Conservation (phyloP, 2,888 invertebrate genomes). For the Folsomia manolachei region DNA sequence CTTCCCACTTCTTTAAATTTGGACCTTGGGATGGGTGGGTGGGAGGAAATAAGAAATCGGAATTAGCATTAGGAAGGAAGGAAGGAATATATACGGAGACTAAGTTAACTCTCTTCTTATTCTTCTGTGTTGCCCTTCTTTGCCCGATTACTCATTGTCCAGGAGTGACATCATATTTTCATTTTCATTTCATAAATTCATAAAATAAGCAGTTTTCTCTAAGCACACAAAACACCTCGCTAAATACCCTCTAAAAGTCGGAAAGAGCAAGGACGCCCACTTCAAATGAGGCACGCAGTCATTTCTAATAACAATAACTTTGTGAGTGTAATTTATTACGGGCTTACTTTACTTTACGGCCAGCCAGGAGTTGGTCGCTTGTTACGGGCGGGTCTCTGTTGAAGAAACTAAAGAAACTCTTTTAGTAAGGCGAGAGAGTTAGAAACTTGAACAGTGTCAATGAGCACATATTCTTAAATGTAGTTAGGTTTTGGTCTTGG, state of each 20-base stretch:
- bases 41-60: slow-evolving; percentile 13
- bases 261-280: slow-evolving; percentile 2
- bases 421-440: no score
- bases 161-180: slow-evolving; percentile 4
- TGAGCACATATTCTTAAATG: no score
- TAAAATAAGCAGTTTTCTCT: slow-evolving; percentile 6
- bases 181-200: slow-evolving; percentile 10
- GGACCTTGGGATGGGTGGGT: background rate
- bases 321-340: slow-evolving; percentile 13
- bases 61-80: slow-evolving; percentile 9
- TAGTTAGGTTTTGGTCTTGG: no score
- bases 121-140: slow-evolving; percentile 5
- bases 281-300: background rate
- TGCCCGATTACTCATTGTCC: slow-evolving; percentile 20
- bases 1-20: background rate
- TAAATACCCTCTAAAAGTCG: background rate
- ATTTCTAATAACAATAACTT: slow-evolving; percentile 18
- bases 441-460: no score
- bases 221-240: background rate
- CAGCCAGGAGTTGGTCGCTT: no score
- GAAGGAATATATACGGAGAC: background rate
- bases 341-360: background rate
- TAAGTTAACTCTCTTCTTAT: background rate
- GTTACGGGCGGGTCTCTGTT: no score
- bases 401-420: no score